phyloP scores from a whole-genome alignment of 2,797 vertebrate species.

The Tenualosa thibaudeaui region DNA sequence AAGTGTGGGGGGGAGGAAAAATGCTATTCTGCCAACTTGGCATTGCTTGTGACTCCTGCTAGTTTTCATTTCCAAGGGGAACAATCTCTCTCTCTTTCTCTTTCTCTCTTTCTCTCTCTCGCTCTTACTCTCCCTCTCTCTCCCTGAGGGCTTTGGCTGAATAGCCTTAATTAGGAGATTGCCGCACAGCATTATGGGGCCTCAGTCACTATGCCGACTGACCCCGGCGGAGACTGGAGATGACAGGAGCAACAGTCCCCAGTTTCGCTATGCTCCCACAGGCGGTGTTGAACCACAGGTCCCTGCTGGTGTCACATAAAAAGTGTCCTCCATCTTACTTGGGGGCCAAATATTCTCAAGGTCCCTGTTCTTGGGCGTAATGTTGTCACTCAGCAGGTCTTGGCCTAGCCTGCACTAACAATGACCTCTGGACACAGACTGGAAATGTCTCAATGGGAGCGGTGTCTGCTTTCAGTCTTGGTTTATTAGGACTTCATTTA shows the following conservation, averaged over 20 bases:
- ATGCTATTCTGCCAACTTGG: slow-evolving; percentile 51
- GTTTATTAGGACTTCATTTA: neutral
- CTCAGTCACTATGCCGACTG: slow-evolving; percentile 30
- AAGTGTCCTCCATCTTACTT: neutral
- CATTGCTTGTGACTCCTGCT: slow-evolving; percentile 50
- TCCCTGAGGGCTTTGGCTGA: slow-evolving; percentile 55
- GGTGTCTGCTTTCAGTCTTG: neutral
- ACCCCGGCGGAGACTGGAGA: slow-evolving; percentile 61
- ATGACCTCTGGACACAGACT: neutral
- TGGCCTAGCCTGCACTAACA: neutral
- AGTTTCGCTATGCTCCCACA: neutral
- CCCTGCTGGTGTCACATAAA: neutral
- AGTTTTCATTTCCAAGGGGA: slow-evolving; percentile 32
- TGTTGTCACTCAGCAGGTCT: neutral
- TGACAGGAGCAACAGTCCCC: neutral
- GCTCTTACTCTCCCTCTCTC: slow-evolving; percentile 29
- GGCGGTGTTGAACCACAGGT: neutral
- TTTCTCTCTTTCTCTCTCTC: neutral
- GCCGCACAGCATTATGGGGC: slow-evolving; percentile 46
- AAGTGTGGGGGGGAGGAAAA: neutral
- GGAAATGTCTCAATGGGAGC: neutral
- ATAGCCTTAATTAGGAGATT: slow-evolving; percentile 72
- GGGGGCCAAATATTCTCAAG: neutral
- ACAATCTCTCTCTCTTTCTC: slow-evolving; percentile 13
- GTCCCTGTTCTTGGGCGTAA: neutral